Percentiles rank a stretch among this genome's conserved stretches.
phyloP scores from a whole-genome alignment of 2,888 invertebrate species.

The Parthenolecanium corni region DNA sequence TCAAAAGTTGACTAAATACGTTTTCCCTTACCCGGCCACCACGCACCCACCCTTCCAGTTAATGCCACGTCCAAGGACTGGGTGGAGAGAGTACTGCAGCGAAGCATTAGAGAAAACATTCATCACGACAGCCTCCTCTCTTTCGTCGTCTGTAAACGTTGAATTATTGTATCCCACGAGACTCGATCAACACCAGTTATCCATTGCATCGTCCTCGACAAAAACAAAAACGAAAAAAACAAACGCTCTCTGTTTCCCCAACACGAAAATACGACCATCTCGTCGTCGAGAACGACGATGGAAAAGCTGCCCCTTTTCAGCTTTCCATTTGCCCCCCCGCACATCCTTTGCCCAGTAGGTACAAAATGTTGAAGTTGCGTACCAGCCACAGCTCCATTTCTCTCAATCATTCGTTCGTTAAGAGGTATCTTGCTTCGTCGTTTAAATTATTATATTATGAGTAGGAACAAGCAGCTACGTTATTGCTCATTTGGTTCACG shows the following conservation, averaged over 20 bases:
- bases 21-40: not conserved
- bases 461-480: no score
- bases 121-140: slow-evolving; percentile 19
- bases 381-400: no score
- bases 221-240: slow-evolving; percentile 17
- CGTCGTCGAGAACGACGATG: no score
- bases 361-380: no score
- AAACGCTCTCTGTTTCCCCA: slow-evolving; percentile 9
- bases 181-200: slow-evolving; percentile 41
- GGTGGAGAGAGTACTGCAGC: slow-evolving; percentile 9
- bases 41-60: not conserved
- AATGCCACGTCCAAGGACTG: not conserved
- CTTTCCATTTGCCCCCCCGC: no score
- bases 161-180: slow-evolving; percentile 35
- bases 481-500: no score
- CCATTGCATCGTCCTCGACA: slow-evolving; percentile 36
- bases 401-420: no score
- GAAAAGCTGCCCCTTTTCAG: no score
- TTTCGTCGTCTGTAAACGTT: slow-evolving; percentile 18
- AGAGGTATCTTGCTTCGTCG: no score
- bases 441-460: no score
- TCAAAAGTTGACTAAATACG: slow-evolving; percentile 24
- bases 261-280: slow-evolving; percentile 3
- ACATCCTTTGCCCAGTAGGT: no score
- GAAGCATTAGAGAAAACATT: slow-evolving; percentile 22